A percentile compares a stretch with the other conserved stretches of the same genome.
Evolutionary conservation across 2,888 invertebrate species (phyloP).

Genomic region (Ectropis crepuscularia): DNA sequence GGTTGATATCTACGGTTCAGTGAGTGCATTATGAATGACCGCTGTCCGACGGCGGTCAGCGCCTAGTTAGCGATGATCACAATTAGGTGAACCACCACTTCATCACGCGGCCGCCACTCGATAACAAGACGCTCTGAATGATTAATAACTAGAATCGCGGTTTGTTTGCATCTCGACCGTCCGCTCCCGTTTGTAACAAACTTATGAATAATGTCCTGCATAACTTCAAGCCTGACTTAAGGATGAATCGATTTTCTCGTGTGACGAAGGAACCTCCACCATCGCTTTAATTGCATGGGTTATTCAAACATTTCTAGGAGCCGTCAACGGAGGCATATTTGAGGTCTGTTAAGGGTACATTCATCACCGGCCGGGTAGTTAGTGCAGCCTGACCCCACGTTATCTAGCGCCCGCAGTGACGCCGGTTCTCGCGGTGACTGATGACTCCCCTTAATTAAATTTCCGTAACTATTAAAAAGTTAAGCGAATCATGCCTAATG

Average conservation of each 20-base stretch:
- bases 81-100: slow-evolving; percentile 75
- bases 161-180: slow-evolving; percentile 75
- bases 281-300: slow-evolving; percentile 71
- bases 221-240: slow-evolving; percentile 61
- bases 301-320: slow-evolving; percentile 71
- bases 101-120: slow-evolving; percentile 73
- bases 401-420: slow-evolving; percentile 79
- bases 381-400: slow-evolving; percentile 80
- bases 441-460: slow-evolving; percentile 83
- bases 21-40: slow-evolving; percentile 61
- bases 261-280: slow-evolving; percentile 48
- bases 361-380: slow-evolving; percentile 70
- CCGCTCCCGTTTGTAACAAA: slow-evolving; percentile 65
- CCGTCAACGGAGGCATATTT: slow-evolving; percentile 76
- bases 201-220: slow-evolving; percentile 78
- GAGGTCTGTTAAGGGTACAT: slow-evolving; percentile 80
- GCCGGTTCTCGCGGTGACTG: slow-evolving; percentile 74
- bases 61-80: slow-evolving; percentile 72
- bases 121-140: slow-evolving; percentile 74
- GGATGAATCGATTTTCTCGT: slow-evolving; percentile 69
- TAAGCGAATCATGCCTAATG: slow-evolving; percentile 49
- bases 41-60: slow-evolving; percentile 59
- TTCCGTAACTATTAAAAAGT: slow-evolving; percentile 64
- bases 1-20: slow-evolving; percentile 13
- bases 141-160: slow-evolving; percentile 75